Evolutionary conservation across 2,888 invertebrate species (phyloP).

Genomic region (Unio pictorum): DNA sequence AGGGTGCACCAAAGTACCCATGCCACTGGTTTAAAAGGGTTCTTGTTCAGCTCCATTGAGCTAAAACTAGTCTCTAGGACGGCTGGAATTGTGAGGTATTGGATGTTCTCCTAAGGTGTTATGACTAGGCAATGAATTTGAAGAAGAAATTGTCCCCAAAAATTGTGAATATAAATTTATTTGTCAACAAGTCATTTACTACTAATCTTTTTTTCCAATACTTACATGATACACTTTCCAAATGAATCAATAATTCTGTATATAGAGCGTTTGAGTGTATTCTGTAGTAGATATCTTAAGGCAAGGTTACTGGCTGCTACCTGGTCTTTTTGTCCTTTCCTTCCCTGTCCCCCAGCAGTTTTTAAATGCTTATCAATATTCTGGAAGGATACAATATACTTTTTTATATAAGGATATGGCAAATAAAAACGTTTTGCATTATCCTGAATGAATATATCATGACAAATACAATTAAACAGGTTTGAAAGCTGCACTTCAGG

Average conservation of each 20-base stretch:
- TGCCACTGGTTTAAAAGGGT: too few species aligned
- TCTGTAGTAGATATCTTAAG: constrained; percentile 49
- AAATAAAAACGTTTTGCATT: background rate
- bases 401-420: background rate
- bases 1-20: too few species aligned
- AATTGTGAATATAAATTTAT: too few species aligned
- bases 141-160: too few species aligned
- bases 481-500: too few species aligned
- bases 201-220: background rate
- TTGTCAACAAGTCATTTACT: too few species aligned
- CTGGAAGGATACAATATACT: constrained; percentile 37
- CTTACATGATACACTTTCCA: constrained; percentile 62
- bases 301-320: constrained; percentile 30
- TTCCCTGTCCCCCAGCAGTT: constrained; percentile 48
- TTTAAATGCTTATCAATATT: constrained; percentile 67
- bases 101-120: too few species aligned
- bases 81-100: too few species aligned
- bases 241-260: constrained; percentile 65
- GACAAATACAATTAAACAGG: too few species aligned
- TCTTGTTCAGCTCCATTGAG: too few species aligned
- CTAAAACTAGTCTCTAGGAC: too few species aligned
- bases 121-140: too few species aligned
- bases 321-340: constrained; percentile 37
- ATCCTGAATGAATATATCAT: background rate
- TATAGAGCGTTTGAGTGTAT: constrained; percentile 54